Evolutionary conservation across 2,797 vertebrate genomes (phyloP).

Genomic region (Gallinago nigripennis): DNA sequence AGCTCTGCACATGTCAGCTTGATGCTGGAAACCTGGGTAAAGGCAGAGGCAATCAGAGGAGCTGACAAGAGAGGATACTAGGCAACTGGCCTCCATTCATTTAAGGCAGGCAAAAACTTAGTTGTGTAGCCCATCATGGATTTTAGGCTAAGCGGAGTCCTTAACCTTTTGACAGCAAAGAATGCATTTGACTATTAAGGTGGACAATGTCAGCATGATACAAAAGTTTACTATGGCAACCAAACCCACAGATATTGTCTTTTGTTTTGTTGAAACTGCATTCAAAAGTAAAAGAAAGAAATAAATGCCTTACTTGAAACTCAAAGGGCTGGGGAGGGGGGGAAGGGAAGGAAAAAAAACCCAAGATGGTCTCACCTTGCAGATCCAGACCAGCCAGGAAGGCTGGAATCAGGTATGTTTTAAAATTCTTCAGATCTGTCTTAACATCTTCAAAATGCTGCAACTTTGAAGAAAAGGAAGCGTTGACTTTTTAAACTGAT

Average conservation of each 20-base stretch:
- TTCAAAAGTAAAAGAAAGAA: background rate
- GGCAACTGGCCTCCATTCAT: background rate
- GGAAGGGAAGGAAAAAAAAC: background rate
- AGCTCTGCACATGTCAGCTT: background rate
- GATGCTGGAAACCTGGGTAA: background rate
- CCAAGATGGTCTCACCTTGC: background rate
- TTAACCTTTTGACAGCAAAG: slow-evolving; percentile 7
- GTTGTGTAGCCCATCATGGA: accelerated
- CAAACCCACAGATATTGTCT: background rate
- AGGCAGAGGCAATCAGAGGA: background rate
- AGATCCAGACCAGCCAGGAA: slow-evolving; percentile 18
- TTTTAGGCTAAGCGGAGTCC: background rate
- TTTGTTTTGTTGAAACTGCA: slow-evolving; percentile 5
- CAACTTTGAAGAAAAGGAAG: slow-evolving; percentile 48
- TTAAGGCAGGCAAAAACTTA: background rate
- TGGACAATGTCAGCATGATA: background rate
- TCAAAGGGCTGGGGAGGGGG: slow-evolving; percentile 47
- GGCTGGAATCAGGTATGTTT: slow-evolving; percentile 39
- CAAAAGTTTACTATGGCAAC: background rate
- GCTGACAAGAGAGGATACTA: background rate
- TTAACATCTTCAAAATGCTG: slow-evolving; percentile 53
- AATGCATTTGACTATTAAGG: background rate
- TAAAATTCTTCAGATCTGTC: slow-evolving; percentile 39
- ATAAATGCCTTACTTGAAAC: slow-evolving; percentile 70
- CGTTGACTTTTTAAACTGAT: slow-evolving; percentile 57